Base-by-base conservation (phyloP, 2,888 invertebrate genomes). In the Zhuqinia jingwanae region DNA sequence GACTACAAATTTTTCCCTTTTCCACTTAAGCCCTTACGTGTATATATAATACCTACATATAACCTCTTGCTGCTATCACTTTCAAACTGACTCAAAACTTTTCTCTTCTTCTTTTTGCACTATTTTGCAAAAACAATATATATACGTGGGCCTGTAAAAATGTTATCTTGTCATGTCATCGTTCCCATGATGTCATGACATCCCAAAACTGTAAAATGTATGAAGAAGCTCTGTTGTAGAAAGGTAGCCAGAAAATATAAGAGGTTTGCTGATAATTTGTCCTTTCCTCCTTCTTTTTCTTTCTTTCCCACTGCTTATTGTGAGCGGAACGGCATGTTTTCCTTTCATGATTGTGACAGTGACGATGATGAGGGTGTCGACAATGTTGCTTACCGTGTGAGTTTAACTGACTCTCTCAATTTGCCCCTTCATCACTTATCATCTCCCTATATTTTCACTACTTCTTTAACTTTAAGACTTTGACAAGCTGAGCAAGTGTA, bases 401-500 rank as follows among this genome's bases (percentile, higher is more conserved):
- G 27, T n/a, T 60, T 0, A 25, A 58, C 68, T 36, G 36, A 22
- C 45, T 68, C 13, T 68, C 47, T 68, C 47, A 17, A 17, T 45
- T 42, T 45, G 10, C 25, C 25, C 65, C 27, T 17, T 65, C 36
- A 65, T 65, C 42, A 25, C 65, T 65, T 30, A 65, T 65, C 42
- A 25, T 36, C 42, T 36, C 22, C 68, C 45, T 2, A 68, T 25
- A 45, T 68, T 45, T 22, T 22, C 15, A 11, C 5, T 5, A 22
- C 47, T 47, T 22, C 22, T 68, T 2, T 68, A 22, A 1, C 20
- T 65, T 42, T 65, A 42, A 65, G 17, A 65, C 42, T 20, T 8
- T 68, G 68, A 68, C 68, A 68, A 20, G 68, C 20, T 22, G 15
- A 47, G 22, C 68, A 68, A 68, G 65, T 65, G 65, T 5, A 11